Base-by-base conservation (phyloP, 2,888 invertebrate species). In the Trissolcus brochymenae region DNA sequence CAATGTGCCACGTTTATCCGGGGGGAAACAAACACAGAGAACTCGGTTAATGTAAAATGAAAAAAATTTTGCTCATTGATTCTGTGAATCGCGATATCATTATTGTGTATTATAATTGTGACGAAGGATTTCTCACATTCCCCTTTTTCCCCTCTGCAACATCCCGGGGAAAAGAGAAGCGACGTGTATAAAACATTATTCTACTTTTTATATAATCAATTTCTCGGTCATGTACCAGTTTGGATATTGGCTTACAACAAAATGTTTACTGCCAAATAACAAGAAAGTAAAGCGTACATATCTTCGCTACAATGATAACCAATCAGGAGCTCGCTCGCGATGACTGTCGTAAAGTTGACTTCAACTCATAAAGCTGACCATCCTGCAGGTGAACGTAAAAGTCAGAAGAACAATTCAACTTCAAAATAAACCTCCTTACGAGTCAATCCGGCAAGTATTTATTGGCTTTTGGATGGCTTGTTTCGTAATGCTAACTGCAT, bases 31-130 rank as follows among this genome's bases (percentile, higher is more conserved):
- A 35, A 2, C 19, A 19, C 19, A 35, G 1, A 35, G 35, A 35
- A 9, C 35, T 35, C 35, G 35, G 35, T 11, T 11, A 35, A 35
- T 11, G 35, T 11, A 7, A 29, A 29, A 29, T 35, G 6, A 35
- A 35, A 35, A 25, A 84, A 81, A 82, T n/a, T 81, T 81, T 13
- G 17, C n/a, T 29, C 21, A 6, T 35, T 35, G 35, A 2, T 35
- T 35, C 35, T 9, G 35, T 11, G 6, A 35, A 35, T 35, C 11
- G 35, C 9, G 35, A 35, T 35, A 35, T 25, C 25, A 25, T 35
- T 35, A 35, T 35, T 35, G 35, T 35, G 35, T 35, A 35, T 35
- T 35, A 35, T 35, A 35, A 35, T 35, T 35, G 35, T 35, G 9
- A 35, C 2, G 9, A 35, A 7, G 35, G 2, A 35, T 35, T 35